Percentiles rank a stretch among this genome's conserved stretches.
Conservation (phyloP, 2,113 vertebrate genomes). For the Lasiurus cinereus region DNA sequence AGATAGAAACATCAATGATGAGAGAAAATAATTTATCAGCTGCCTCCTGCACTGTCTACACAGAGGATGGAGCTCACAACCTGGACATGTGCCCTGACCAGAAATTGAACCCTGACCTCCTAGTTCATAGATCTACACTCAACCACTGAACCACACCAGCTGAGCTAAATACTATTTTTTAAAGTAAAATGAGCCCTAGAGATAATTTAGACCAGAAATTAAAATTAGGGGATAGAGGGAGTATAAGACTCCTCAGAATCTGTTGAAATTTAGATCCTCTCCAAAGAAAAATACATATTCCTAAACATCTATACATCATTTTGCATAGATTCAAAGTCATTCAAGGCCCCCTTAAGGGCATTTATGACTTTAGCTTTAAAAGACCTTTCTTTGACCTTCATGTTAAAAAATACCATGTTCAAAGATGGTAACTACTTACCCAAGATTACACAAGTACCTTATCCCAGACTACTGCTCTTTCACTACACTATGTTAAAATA, state of each 20-base stretch:
- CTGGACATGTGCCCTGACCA: too few relatives aligned
- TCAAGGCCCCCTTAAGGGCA: background rate
- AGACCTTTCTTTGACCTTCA: background rate
- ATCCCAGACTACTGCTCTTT: background rate
- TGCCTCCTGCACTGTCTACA: too few relatives aligned
- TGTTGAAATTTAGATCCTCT: background rate
- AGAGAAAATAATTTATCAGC: too few relatives aligned
- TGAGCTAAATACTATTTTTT: constrained; percentile 26
- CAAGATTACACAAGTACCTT: background rate
- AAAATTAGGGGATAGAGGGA: background rate
- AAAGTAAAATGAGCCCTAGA: constrained; percentile 48
- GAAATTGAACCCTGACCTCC: too few relatives aligned
- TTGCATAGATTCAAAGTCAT: background rate
- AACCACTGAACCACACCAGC: too few relatives aligned
- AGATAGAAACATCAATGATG: too few relatives aligned
- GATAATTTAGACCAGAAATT: constrained; percentile 46
- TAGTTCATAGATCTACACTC: too few relatives aligned
- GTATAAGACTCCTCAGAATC: background rate
- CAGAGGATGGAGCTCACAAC: too few relatives aligned
- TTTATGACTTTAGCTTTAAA: background rate
- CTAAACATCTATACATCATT: background rate
- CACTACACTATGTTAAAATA: background rate
- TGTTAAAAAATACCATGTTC: constrained; percentile 10
- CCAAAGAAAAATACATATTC: background rate
- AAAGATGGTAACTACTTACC: background rate